Percentiles rank a stretch among this genome's conserved stretches.
phyloP scores from a whole-genome alignment of 2,113 vertebrate genomes.

The Rhabdornis inornatus region DNA sequence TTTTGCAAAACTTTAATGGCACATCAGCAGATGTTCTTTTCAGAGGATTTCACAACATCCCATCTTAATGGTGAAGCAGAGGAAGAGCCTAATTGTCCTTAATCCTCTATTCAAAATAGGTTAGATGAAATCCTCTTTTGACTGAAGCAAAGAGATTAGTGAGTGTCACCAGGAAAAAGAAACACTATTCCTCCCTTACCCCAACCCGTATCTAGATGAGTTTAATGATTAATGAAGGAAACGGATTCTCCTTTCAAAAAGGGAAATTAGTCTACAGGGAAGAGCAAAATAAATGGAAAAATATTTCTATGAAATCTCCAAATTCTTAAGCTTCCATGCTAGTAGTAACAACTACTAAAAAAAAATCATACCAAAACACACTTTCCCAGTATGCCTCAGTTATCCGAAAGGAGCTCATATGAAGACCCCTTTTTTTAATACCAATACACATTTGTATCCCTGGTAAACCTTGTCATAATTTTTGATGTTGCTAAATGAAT shows the following conservation, averaged over 20 bases:
- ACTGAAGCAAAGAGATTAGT: constrained; percentile 63
- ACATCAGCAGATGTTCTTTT: constrained; percentile 21
- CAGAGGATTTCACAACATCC: constrained; percentile 37
- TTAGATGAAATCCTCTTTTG: constrained; percentile 78
- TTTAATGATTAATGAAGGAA: constrained; percentile 12
- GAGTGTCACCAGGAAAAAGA: constrained; percentile 33
- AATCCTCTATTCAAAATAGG: constrained; percentile 78
- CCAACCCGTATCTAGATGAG: neutral
- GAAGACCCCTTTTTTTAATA: neutral
- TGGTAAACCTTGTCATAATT: neutral
- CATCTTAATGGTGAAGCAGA: constrained; percentile 8
- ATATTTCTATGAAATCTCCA: neutral
- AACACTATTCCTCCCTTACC: neutral
- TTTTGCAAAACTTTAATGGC: neutral
- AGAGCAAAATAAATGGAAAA: neutral
- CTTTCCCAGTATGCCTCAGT: neutral
- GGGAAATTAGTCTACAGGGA: neutral
- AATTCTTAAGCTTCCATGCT: neutral
- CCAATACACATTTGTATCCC: neutral
- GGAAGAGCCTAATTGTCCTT: constrained; percentile 65
- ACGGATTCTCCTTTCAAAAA: neutral
- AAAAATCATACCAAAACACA: neutral
- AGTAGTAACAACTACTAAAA: neutral
- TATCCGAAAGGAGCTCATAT: neutral
- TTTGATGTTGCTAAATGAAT: neutral